phyloP scores from a whole-genome alignment of 2,113 vertebrate species.

The rabbit (Oryctolagus cuniculus) region mOryCun1.1 NC_091432.1:138601501-138602000 shows the following conservation, averaged over 20 bases:
- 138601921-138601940: not conserved
- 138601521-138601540: not conserved
- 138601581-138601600: not conserved
- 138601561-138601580: not conserved
- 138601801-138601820: too few species aligned
- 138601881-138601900: not conserved
- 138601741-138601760: not conserved
- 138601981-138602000: not conserved
- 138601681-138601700: too few species aligned
- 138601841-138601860: too few species aligned
- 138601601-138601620: not conserved
- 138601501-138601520: not conserved
- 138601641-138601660: too few species aligned
- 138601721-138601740: not conserved
- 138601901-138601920: not conserved
- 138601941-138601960: not conserved
- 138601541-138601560: too few species aligned
- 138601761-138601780: not conserved
- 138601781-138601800: not conserved
- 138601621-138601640: not conserved
- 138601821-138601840: not conserved
- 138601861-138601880: not conserved
- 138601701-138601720: too few species aligned
- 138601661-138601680: too few species aligned
- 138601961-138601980: not conserved